phyloP scores from a whole-genome alignment of 2,888 invertebrate genomes.

The Xanthorhoe spadicearia region DNA sequence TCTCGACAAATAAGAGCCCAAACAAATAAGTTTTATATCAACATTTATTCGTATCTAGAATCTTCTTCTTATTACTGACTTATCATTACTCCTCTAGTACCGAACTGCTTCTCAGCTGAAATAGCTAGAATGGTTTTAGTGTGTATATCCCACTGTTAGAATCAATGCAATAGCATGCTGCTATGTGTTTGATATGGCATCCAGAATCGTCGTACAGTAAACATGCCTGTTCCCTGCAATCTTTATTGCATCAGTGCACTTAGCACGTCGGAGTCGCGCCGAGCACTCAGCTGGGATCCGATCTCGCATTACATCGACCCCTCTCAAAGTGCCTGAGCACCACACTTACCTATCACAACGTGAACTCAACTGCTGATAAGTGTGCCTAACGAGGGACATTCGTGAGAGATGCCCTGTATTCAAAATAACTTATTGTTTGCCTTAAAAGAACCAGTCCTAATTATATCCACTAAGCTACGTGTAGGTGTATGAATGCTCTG shows the following conservation, averaged over 20 bases:
- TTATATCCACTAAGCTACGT: background rate
- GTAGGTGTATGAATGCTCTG: slow-evolving; percentile 6
- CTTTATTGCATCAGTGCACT: slow-evolving; percentile 19
- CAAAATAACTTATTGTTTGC: too few species aligned
- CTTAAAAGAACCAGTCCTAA: too few species aligned
- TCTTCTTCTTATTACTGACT: too few species aligned
- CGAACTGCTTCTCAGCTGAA: too few species aligned
- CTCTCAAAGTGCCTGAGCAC: background rate
- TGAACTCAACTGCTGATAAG: background rate
- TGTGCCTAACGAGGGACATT: background rate
- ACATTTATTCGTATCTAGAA: too few species aligned
- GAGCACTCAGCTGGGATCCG: slow-evolving; percentile 6
- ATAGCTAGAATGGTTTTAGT: too few species aligned
- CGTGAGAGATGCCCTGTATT: too few species aligned
- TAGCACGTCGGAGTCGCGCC: slow-evolving; percentile 1
- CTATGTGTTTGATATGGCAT: background rate
- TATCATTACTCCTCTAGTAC: too few species aligned
- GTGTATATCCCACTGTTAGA: background rate
- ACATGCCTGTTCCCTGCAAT: slow-evolving; percentile 2
- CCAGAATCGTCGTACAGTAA: background rate
- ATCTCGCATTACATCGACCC: slow-evolving; percentile 4
- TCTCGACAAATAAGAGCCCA: too few species aligned
- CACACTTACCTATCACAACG: background rate
- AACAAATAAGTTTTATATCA: too few species aligned
- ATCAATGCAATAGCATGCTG: background rate